Conservation (phyloP, 1,140 invertebrate species). For the Trypoxylus dichotomus region DNA sequence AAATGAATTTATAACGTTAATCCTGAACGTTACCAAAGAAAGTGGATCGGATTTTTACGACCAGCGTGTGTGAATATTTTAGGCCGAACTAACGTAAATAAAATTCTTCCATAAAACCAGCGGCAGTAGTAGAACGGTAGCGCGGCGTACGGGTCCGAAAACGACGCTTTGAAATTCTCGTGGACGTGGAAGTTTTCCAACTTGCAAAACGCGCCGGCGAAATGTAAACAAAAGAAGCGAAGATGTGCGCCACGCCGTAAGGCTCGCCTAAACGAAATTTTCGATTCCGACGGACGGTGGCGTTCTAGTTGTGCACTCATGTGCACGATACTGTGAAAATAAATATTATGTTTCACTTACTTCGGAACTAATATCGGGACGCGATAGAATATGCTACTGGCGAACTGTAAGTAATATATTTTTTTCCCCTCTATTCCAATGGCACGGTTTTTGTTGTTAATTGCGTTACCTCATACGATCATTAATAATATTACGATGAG, state of each 20-base stretch:
- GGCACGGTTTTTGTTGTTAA: no score
- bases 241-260: neutral
- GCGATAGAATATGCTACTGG: no score
- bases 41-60: neutral
- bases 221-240: neutral
- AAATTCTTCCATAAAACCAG: no score
- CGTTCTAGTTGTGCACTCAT: constrained; percentile 6
- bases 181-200: neutral
- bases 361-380: neutral
- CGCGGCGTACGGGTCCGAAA: neutral
- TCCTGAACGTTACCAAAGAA: neutral
- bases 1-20: neutral
- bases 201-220: neutral
- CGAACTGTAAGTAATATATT: no score
- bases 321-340: constrained; percentile 9
- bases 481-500: no score
- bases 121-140: neutral
- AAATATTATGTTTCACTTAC: constrained; percentile 22
- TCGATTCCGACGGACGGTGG: neutral
- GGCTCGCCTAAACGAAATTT: neutral
- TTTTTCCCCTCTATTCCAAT: no score
- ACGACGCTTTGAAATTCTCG: neutral
- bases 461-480: no score
- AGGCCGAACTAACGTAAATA: neutral
- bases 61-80: neutral